phyloP scores from a whole-genome alignment of 2,888 invertebrate species.

The Drosophila antonietae region DNA sequence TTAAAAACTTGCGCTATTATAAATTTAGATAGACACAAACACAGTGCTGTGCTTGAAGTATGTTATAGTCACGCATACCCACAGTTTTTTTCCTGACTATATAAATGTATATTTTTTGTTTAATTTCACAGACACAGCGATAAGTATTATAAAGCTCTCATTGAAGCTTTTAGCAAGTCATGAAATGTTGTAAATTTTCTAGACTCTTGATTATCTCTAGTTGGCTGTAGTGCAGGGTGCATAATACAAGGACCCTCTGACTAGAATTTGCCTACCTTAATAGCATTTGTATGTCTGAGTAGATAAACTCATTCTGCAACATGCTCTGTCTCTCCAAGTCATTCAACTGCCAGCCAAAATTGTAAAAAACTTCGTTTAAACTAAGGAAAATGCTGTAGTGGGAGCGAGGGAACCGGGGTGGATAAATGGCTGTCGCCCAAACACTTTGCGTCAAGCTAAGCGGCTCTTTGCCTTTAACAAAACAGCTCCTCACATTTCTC shows the following conservation, averaged over 20 bases:
- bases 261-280: conserved; percentile 24
- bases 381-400: conserved; percentile 6
- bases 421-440: conserved; percentile 22
- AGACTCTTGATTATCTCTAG: not conserved
- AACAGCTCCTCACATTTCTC: conserved; percentile 40
- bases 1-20: not conserved
- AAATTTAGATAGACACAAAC: not conserved
- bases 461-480: conserved; percentile 47
- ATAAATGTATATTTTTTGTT: too few relatives aligned
- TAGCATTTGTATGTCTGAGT: conserved; percentile 36
- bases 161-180: not conserved
- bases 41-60: not conserved
- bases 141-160: too few relatives aligned
- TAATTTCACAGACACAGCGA: not conserved
- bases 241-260: conserved; percentile 26
- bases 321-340: conserved; percentile 20
- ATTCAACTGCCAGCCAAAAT: conserved; percentile 27
- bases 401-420: not conserved
- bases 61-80: not conserved
- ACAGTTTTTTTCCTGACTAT: too few relatives aligned
- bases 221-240: not conserved
- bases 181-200: not conserved
- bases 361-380: conserved; percentile 27
- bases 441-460: conserved; percentile 56
- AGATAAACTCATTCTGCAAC: conserved; percentile 24